Conservation (phyloP, 1,140 invertebrate species). For the Himalopsyche phryganea region DNA sequence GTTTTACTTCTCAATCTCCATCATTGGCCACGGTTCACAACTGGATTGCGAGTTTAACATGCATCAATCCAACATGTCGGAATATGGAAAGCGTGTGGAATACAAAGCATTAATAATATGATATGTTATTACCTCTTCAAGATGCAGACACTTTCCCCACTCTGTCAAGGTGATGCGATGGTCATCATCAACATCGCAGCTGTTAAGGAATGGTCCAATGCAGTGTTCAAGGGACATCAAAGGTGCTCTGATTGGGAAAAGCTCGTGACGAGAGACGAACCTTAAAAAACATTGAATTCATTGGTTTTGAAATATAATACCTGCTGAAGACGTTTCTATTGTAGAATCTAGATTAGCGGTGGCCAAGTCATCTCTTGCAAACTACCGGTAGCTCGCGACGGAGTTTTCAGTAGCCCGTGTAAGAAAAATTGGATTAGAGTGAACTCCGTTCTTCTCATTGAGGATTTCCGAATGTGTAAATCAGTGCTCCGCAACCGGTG, state of each 20-base stretch:
- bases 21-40: neutral
- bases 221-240: conserved; percentile 89
- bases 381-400: no score
- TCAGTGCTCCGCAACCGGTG: no score
- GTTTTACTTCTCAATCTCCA: neutral
- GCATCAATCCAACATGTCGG: neutral
- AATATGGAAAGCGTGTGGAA: no score
- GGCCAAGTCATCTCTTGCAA: no score
- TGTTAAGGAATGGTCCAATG: conserved; percentile 91
- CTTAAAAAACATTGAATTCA: conserved; percentile 39
- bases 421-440: no score
- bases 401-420: no score
- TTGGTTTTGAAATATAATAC: no score
- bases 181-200: conserved; percentile 81
- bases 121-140: conserved; percentile 63
- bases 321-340: no score
- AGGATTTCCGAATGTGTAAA: no score
- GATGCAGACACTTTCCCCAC: conserved; percentile 88
- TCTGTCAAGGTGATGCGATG: conserved; percentile 85
- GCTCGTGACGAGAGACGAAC: conserved; percentile 85
- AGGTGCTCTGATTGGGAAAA: conserved; percentile 91
- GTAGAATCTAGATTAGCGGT: no score
- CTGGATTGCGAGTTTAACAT: neutral
- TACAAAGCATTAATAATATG: neutral
- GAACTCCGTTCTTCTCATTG: no score